Evolutionary conservation across 2,113 vertebrate genomes (phyloP).

Genomic region (Psettodes erumei): DNA sequence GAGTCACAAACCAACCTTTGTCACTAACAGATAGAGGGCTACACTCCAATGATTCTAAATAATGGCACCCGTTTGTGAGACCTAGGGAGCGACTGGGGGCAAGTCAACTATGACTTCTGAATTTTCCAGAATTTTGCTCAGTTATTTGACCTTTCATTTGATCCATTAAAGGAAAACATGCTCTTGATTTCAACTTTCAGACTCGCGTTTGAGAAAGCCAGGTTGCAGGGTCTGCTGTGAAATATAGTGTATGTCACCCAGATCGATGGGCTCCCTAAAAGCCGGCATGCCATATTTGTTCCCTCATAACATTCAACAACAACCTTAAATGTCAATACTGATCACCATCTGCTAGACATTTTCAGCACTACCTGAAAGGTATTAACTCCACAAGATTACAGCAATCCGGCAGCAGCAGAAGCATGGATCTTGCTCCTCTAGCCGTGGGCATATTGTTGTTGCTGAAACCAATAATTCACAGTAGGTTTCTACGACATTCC

Average conservation of each 20-base stretch:
- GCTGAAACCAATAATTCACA: slow-evolving; percentile 29
- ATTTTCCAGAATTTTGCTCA: slow-evolving; percentile 24
- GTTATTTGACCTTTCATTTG: slow-evolving; percentile 50
- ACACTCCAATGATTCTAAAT: slow-evolving; percentile 52
- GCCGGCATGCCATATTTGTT: slow-evolving; percentile 46
- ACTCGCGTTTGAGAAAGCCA: slow-evolving; percentile 1
- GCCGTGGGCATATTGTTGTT: slow-evolving; percentile 17
- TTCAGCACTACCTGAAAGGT: slow-evolving; percentile 54
- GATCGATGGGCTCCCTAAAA: slow-evolving; percentile 57
- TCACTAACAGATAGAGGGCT: slow-evolving; percentile 63
- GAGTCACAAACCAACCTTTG: slow-evolving; percentile 62
- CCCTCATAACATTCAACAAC: slow-evolving; percentile 53
- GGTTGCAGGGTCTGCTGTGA: slow-evolving; percentile 14
- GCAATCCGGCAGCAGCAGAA: slow-evolving; percentile 20
- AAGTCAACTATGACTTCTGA: slow-evolving; percentile 45
- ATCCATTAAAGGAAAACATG: slow-evolving; percentile 27
- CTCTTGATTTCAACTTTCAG: slow-evolving; percentile 17
- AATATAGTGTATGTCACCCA: slow-evolving; percentile 31
- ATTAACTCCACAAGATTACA: slow-evolving; percentile 50
- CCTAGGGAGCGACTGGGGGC: slow-evolving; percentile 27
- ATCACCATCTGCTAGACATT: slow-evolving; percentile 71
- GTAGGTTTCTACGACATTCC: not conserved
- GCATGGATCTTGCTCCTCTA: slow-evolving; percentile 1
- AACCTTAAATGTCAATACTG: slow-evolving; percentile 75
- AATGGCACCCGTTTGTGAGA: slow-evolving; percentile 29